phyloP scores from a whole-genome alignment of 2,888 invertebrate species.

The Hemistola chrysoprasaria region DNA sequence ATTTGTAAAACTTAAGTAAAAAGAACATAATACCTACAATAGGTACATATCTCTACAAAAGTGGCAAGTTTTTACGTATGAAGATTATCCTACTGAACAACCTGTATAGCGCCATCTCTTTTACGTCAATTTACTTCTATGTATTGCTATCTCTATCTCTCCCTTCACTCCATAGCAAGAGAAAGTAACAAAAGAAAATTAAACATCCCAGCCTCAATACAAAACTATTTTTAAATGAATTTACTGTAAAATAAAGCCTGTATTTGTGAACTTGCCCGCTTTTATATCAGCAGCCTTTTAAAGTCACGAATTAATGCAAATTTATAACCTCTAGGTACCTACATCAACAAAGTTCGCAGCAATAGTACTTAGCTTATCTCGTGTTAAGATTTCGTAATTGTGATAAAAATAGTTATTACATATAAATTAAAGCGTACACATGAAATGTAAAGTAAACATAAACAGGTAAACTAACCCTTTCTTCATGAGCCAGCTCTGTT shows the following conservation, averaged over 20 bases:
- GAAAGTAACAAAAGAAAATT: slow-evolving; percentile 81
- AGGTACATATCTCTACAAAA: too few relatives aligned
- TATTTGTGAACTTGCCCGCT: neutral
- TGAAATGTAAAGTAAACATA: slow-evolving; percentile 61
- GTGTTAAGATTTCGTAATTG: slow-evolving; percentile 38
- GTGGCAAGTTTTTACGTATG: slow-evolving; percentile 43
- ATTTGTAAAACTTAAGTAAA: too few relatives aligned
- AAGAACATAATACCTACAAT: too few relatives aligned
- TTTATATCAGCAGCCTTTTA: neutral
- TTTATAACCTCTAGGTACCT: slow-evolving; percentile 59
- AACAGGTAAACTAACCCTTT: slow-evolving; percentile 80
- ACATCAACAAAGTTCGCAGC: slow-evolving; percentile 33
- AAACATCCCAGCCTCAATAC: slow-evolving; percentile 67
- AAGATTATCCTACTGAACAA: slow-evolving; percentile 27
- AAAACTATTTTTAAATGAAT: slow-evolving; percentile 35
- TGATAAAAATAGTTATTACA: slow-evolving; percentile 44
- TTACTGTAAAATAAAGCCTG: slow-evolving; percentile 4
- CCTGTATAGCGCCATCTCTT: slow-evolving; percentile 61
- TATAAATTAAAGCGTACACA: slow-evolving; percentile 37
- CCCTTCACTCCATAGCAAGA: slow-evolving; percentile 79
- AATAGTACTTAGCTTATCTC: slow-evolving; percentile 35
- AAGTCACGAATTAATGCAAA: slow-evolving; percentile 23
- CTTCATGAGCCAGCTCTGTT: slow-evolving; percentile 80
- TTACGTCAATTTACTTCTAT: slow-evolving; percentile 37
- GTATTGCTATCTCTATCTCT: slow-evolving; percentile 59